A percentile compares a stretch with the other conserved stretches of the same genome.
These are phyloP conservation scores for Rhinichthys osculus DNA, from an alignment of 2,797 vertebrate species.

Conservation along the genomic window DNA sequence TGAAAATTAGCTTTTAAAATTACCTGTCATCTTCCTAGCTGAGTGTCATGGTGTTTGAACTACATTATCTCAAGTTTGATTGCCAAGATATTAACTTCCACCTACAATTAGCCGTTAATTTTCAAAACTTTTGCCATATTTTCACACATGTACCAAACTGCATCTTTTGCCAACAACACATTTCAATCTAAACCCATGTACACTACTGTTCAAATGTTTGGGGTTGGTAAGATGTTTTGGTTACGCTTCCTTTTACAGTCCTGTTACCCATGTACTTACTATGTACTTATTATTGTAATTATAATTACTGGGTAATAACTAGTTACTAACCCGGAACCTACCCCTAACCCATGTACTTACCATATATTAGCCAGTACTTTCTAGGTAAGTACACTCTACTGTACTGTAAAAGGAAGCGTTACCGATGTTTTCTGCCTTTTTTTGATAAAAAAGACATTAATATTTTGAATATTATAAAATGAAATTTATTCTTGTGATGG, in stretches of 20 bases:
- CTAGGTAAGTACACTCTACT: too few relatives aligned
- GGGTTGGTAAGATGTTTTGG: not conserved
- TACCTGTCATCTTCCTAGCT: not conserved
- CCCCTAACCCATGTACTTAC: too few relatives aligned
- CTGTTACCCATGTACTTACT: too few relatives aligned
- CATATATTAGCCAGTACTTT: too few relatives aligned
- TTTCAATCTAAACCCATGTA: not conserved
- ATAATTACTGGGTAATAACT: too few relatives aligned
- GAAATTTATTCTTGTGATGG: not conserved
- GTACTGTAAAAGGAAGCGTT: too few relatives aligned
- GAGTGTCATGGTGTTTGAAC: not conserved
- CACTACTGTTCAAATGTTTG: not conserved
- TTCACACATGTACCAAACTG: not conserved
- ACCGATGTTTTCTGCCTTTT: not conserved
- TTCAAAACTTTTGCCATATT: not conserved
- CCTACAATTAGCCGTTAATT: not conserved
- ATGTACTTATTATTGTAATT: too few relatives aligned
- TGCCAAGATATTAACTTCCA: not conserved
- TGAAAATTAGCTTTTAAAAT: slow-evolving; percentile 40
- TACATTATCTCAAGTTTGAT: not conserved
- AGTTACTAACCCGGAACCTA: too few relatives aligned
- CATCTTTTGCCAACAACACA: not conserved
- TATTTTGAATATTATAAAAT: not conserved
- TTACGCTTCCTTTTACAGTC: too few relatives aligned
- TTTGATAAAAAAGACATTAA: not conserved